A percentile compares a stretch with the other conserved stretches of the same genome.
These are phyloP conservation scores for Enteromius unitaeniatus DNA, from an alignment of 2,797 vertebrate genomes.

Conservation along the genomic window DNA sequence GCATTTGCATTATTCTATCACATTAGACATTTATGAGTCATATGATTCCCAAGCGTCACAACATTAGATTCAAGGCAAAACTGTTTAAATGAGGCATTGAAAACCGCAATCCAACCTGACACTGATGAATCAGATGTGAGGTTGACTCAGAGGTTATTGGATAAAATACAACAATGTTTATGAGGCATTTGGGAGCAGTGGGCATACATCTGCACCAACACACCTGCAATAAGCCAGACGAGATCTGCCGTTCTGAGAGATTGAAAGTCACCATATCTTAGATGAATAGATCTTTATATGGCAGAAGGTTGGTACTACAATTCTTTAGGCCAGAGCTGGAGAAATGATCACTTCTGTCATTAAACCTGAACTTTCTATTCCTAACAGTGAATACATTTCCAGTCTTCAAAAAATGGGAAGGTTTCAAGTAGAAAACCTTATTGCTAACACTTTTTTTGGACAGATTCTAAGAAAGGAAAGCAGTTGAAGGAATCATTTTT, in stretches of 20 bases:
- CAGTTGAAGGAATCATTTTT: slow-evolving; percentile 40
- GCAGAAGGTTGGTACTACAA: not conserved
- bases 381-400: not conserved
- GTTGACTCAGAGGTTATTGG: not conserved
- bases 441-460: slow-evolving; percentile 19
- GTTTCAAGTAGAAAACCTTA: not conserved
- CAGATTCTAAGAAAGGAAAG: slow-evolving; percentile 21
- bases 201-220: not conserved
- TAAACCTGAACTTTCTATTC: slow-evolving; percentile 9
- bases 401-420: not conserved
- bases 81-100: not conserved
- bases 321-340: not conserved
- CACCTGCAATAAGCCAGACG: not conserved
- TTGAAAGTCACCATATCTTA: slow-evolving; percentile 10
- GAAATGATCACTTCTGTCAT: not conserved
- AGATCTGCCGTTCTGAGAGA: slow-evolving; percentile 18
- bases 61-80: slow-evolving; percentile 37
- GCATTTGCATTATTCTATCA: slow-evolving; percentile 53
- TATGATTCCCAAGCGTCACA: slow-evolving; percentile 22
- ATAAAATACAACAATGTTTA: slow-evolving; percentile 17
- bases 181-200: slow-evolving; percentile 7
- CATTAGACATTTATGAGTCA: slow-evolving; percentile 43
- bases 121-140: slow-evolving; percentile 30
- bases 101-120: slow-evolving; percentile 21
- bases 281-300: not conserved